These are phyloP conservation scores for Neosalanx taihuensis DNA, from an alignment of 2,797 vertebrate species.

Conservation along the genomic window DNA sequence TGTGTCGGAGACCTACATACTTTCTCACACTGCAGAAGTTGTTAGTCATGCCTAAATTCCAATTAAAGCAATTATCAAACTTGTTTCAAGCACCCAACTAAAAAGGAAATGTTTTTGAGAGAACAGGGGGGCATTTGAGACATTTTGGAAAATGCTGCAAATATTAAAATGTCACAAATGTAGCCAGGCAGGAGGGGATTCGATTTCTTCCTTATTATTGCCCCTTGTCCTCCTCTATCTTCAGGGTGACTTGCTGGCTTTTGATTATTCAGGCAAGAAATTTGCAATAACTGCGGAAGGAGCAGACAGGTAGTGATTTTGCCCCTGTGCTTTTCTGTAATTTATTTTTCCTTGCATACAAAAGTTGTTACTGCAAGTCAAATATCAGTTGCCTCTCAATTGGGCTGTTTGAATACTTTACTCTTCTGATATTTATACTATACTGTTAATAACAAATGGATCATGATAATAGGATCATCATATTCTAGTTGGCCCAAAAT, in stretches of 20 bases:
- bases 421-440: conserved; percentile 41
- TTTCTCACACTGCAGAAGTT: no score
- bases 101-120: conserved; percentile 3
- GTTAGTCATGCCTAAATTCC: no score
- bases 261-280: conserved; percentile 53
- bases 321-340: conserved; percentile 45
- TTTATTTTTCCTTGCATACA: conserved; percentile 65
- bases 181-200: conserved; percentile 24
- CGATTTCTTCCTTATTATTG: conserved; percentile 41
- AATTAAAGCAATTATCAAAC: neutral
- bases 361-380: conserved; percentile 46
- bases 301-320: conserved; percentile 28
- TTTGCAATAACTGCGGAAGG: conserved; percentile 51
- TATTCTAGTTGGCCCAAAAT: conserved; percentile 11
- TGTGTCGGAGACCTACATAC: no score
- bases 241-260: conserved; percentile 40
- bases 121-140: conserved; percentile 3
- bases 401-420: conserved; percentile 33
- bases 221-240: conserved; percentile 36
- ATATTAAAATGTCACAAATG: conserved; percentile 36
- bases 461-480: conserved; percentile 31
- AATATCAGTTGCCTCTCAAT: conserved; percentile 47
- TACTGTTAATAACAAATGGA: conserved; percentile 41
- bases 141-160: conserved; percentile 7
- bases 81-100: neutral